Evolutionary conservation across 1,140 invertebrate species (phyloP).

Genomic region (Stegodyphus dumicola): DNA sequence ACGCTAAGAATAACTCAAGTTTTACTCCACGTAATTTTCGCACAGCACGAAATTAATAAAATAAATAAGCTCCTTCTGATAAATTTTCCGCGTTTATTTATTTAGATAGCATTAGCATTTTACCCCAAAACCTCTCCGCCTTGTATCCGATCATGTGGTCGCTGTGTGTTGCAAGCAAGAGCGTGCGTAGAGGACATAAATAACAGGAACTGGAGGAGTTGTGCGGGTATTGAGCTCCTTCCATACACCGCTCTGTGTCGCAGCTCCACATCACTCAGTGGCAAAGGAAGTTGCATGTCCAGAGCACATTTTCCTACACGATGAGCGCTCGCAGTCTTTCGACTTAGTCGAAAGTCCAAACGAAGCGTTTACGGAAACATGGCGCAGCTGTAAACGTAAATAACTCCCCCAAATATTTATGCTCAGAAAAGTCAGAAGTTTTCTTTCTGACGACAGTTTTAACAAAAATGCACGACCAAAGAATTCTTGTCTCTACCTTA

Average conservation of each 20-base stretch:
- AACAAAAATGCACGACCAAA: conserved; percentile 18
- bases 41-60: background rate
- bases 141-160: conserved; percentile 30
- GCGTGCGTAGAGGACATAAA: conserved; percentile 47
- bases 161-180: background rate
- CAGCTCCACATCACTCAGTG: conserved; percentile 22
- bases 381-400: conserved; percentile 32
- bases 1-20: too few species aligned
- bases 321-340: conserved; percentile 17
- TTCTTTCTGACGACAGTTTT: conserved; percentile 33
- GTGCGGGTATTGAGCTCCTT: conserved; percentile 35
- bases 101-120: background rate
- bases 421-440: conserved; percentile 37
- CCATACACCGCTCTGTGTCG: conserved; percentile 18
- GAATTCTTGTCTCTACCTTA: background rate
- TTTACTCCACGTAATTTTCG: background rate
- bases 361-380: conserved; percentile 35
- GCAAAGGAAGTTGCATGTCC: conserved; percentile 43
- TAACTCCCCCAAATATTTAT: conserved; percentile 36
- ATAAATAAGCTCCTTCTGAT: background rate
- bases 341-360: conserved; percentile 29
- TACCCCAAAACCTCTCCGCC: conserved; percentile 11
- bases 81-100: conserved; percentile 6
- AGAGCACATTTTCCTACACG: conserved; percentile 37
- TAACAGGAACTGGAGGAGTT: conserved; percentile 21